Base-by-base conservation (phyloP, 2,113 vertebrate species). In the Hylia prasina region DNA sequence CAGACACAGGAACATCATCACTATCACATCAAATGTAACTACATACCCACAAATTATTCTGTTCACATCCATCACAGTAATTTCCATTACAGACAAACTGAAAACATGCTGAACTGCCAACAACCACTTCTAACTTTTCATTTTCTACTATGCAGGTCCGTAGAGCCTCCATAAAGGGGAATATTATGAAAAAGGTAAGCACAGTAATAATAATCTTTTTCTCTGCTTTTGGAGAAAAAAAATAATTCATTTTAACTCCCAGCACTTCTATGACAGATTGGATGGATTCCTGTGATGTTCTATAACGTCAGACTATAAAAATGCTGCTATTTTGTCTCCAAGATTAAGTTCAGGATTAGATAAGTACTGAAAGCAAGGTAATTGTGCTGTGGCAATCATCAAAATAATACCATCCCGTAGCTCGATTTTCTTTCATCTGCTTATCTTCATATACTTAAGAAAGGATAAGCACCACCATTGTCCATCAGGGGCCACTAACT, bases 331-430 rank as follows among this genome's bases (percentile, higher is more conserved):
- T 87, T 64, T 77, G 39, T 42, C 40, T 95, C 47, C 48, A 84
- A 82, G 47, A 81, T 88, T 85, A 92, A 88, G 28, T 33, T 24
- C 25, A 48, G 39, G 42, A 76, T 79, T 73, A 93, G 47, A 30
- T 21, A 84, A 83, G 13, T 28, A 75, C 16, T 22, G 44, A 82
- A 85, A 47, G 79, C 37, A 54, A 91, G 11, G 39, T 45, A 85
- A 87, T 72, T 82, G 40, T 63, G n/a, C 39, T 39, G 35, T 50
- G 21, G 33, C 42, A 92, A 89, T 33, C 39, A 48, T 18, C 37
- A 70, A 18, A 78, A 4, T n/a, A 82, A 85, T 33, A 61, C 11
- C 12, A 54, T 2, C 4, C 15, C 66, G 22, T n/a, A 88, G n/a
- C 15, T 77, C 13, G 1, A 21, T 75, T 44, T 92, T 68, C 24